These are phyloP conservation scores for Gallinago solitaria DNA, from an alignment of 2,797 vertebrate genomes.

Conservation along the genomic window DNA sequence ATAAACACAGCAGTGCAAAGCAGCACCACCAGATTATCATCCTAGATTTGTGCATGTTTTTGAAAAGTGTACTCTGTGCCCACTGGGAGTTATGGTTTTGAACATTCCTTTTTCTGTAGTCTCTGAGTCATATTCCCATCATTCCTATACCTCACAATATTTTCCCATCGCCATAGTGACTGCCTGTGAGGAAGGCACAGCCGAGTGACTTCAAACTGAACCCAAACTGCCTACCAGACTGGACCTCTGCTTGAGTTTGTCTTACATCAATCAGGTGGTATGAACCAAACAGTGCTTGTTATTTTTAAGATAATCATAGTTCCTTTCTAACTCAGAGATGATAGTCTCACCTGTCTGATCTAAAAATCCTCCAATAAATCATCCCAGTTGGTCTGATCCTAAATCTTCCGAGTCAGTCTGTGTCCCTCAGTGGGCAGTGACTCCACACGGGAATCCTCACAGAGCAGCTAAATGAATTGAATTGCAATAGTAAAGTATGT, in stretches of 20 bases:
- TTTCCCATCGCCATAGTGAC: conserved; percentile 79
- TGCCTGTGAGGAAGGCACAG: conserved; percentile 47
- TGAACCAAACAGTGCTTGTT: background rate
- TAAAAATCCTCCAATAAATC: background rate
- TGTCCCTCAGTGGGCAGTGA: background rate
- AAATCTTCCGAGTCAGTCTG: background rate
- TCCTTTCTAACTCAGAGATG: background rate
- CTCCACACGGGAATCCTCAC: background rate
- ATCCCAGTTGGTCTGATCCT: background rate
- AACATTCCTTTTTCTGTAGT: conserved; percentile 53
- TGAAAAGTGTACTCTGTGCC: conserved; percentile 22
- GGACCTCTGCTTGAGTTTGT: background rate
- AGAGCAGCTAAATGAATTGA: background rate
- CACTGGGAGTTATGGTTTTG: conserved; percentile 55
- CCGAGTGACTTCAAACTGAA: conserved; percentile 31
- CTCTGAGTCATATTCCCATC: conserved; percentile 78
- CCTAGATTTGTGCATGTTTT: conserved; percentile 2
- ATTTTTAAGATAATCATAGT: background rate
- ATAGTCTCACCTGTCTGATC: background rate
- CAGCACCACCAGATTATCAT: background rate
- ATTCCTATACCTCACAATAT: conserved; percentile 79
- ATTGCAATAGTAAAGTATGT: background rate
- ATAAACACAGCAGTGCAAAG: background rate
- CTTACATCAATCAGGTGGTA: background rate
- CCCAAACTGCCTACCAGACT: background rate